Evolutionary conservation across 2,888 invertebrate species (phyloP).

Genomic region (Drosophila pegasa): DNA sequence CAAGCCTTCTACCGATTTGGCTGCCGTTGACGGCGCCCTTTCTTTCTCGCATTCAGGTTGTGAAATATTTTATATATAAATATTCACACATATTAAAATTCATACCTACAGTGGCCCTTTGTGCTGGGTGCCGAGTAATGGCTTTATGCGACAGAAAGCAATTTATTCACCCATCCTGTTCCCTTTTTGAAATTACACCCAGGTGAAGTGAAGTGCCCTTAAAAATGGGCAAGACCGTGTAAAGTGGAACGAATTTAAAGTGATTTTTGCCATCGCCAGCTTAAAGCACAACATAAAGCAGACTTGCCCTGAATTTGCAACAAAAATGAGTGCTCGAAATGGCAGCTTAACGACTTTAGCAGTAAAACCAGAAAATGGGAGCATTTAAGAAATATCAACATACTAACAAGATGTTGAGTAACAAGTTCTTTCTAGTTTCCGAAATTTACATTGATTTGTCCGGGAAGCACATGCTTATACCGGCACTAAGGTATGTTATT

Average conservation of each 20-base stretch:
- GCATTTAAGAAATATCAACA: neutral
- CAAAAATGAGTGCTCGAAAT: neutral
- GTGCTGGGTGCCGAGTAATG: slow-evolving; percentile 61
- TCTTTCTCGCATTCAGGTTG: slow-evolving; percentile 45
- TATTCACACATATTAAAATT: slow-evolving; percentile 75
- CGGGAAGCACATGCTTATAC: neutral
- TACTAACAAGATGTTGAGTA: neutral
- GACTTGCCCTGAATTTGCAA: neutral
- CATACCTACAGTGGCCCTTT: slow-evolving; percentile 50
- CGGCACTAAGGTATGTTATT: neutral
- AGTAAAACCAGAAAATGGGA: neutral
- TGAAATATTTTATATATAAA: slow-evolving; percentile 61
- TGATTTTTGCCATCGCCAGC: slow-evolving; percentile 20
- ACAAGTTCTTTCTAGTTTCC: neutral
- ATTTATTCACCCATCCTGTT: slow-evolving; percentile 76
- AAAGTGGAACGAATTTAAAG: slow-evolving; percentile 28
- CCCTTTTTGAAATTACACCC: slow-evolving; percentile 58
- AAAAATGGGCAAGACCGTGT: slow-evolving; percentile 19
- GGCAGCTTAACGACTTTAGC: neutral
- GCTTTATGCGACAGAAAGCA: slow-evolving; percentile 74
- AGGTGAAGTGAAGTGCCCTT: slow-evolving; percentile 32
- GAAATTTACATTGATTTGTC: neutral
- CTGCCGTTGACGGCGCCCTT: slow-evolving; percentile 8
- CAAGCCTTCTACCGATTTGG: neutral
- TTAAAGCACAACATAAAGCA: slow-evolving; percentile 9